phyloP scores from a whole-genome alignment of 2,888 invertebrate species.

The Drosophila mulleri region DNA sequence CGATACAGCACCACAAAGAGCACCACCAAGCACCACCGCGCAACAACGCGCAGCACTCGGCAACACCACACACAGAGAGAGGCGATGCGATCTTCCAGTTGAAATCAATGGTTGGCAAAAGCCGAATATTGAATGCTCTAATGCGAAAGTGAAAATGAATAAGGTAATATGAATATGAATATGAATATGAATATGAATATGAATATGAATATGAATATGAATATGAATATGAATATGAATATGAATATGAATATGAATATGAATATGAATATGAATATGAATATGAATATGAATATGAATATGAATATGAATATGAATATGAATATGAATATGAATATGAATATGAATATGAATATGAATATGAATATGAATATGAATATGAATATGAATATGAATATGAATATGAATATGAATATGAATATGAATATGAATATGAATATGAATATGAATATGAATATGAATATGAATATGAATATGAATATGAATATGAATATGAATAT shows the following conservation, averaged over 20 bases:
- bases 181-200: neutral
- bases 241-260: neutral
- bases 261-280: neutral
- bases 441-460: neutral
- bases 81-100: slow-evolving; percentile 31
- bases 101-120: neutral
- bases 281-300: neutral
- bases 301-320: neutral
- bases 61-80: slow-evolving; percentile 54
- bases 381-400: neutral
- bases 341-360: neutral
- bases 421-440: neutral
- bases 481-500: neutral
- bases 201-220: neutral
- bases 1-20: slow-evolving; percentile 32
- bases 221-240: neutral
- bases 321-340: neutral
- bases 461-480: neutral
- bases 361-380: neutral
- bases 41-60: slow-evolving; percentile 13
- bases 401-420: neutral
- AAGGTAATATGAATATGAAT: neutral
- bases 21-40: slow-evolving; percentile 15
- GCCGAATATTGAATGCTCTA: neutral
- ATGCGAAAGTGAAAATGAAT: neutral